phyloP scores from a whole-genome alignment of 2,888 invertebrate genomes.

The Archaeoteleia sp. region DNA sequence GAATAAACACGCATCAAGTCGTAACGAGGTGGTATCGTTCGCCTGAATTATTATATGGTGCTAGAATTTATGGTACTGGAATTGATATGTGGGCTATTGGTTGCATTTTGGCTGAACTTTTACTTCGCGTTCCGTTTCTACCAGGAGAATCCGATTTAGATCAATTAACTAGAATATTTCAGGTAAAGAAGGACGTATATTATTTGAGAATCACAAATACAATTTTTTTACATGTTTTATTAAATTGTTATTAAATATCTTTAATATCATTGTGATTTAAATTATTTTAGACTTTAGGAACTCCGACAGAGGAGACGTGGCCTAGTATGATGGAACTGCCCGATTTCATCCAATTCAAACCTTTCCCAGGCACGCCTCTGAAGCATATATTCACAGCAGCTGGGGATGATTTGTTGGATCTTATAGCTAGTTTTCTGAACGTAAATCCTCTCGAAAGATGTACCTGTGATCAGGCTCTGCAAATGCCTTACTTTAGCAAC shows the following conservation, averaged over 20 bases:
- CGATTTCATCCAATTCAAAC: conserved; percentile 95
- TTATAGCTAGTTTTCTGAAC: conserved; percentile 85
- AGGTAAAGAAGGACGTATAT: conserved; percentile 76
- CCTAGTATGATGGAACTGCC: conserved; percentile 87
- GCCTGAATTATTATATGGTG: conserved; percentile 96
- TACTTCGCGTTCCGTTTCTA: conserved; percentile 93
- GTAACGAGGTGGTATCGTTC: conserved; percentile 95
- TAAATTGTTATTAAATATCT: not conserved
- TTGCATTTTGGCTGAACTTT: conserved; percentile 96
- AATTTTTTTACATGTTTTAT: conserved; percentile 6
- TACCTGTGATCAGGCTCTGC: conserved; percentile 88
- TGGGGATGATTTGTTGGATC: conserved; percentile 89
- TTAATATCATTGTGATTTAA: not conserved
- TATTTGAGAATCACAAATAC: not conserved
- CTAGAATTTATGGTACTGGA: conserved; percentile 94
- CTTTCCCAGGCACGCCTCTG: conserved; percentile 87
- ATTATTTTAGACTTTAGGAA: conserved; percentile 81
- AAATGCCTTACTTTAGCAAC: conserved; percentile 93
- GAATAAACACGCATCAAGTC: conserved; percentile 98
- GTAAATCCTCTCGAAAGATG: conserved; percentile 90
- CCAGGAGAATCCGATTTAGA: conserved; percentile 98
- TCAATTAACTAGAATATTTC: conserved; percentile 96
- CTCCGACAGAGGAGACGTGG: conserved; percentile 95
- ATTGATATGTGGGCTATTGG: conserved; percentile 99
- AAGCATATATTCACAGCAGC: conserved; percentile 97